phyloP scores from a whole-genome alignment of 2,888 invertebrate genomes.

The Geotrupes spiniger region DNA sequence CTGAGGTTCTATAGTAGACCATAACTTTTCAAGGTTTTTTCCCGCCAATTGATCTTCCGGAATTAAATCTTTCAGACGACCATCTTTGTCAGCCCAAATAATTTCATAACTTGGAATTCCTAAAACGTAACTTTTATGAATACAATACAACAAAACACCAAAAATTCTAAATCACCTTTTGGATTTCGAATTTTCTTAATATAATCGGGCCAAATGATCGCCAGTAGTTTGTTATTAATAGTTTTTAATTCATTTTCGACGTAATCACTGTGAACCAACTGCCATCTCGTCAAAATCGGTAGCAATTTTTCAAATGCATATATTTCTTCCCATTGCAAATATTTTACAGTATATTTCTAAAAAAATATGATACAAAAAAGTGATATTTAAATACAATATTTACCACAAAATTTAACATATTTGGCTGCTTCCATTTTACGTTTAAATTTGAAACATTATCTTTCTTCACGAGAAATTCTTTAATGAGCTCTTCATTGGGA shows the following conservation, averaged over 20 bases:
- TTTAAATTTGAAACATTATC: slow-evolving; percentile 55
- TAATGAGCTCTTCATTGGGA: slow-evolving; percentile 70
- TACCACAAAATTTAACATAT: slow-evolving; percentile 68
- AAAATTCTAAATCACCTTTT: slow-evolving; percentile 42
- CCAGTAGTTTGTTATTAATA: slow-evolving; percentile 28
- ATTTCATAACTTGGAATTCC: slow-evolving; percentile 71
- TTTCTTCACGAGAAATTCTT: slow-evolving; percentile 65
- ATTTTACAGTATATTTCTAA: slow-evolving; percentile 64
- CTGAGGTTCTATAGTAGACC: slow-evolving; percentile 69
- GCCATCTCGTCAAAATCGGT: slow-evolving; percentile 75
- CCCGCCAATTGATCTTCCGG: slow-evolving; percentile 59
- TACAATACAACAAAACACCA: neutral
- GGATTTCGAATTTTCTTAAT: slow-evolving; percentile 59
- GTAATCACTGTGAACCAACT: slow-evolving; percentile 54
- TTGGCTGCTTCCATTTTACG: slow-evolving; percentile 64
- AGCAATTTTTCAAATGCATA: slow-evolving; percentile 77
- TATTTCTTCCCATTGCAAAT: slow-evolving; percentile 71
- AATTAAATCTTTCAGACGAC: slow-evolving; percentile 58
- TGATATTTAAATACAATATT: neutral
- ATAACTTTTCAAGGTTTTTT: slow-evolving; percentile 50
- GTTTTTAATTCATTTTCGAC: slow-evolving; percentile 15
- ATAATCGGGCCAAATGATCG: slow-evolving; percentile 50
- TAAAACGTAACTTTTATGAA: slow-evolving; percentile 34
- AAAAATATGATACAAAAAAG: slow-evolving; percentile 27
- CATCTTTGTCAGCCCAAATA: slow-evolving; percentile 63